Evolutionary conservation across 2,888 invertebrate genomes (phyloP), one percentile per base, ranked within the genome.

Genomic region (Cosmorhoe ocellata): DNA sequence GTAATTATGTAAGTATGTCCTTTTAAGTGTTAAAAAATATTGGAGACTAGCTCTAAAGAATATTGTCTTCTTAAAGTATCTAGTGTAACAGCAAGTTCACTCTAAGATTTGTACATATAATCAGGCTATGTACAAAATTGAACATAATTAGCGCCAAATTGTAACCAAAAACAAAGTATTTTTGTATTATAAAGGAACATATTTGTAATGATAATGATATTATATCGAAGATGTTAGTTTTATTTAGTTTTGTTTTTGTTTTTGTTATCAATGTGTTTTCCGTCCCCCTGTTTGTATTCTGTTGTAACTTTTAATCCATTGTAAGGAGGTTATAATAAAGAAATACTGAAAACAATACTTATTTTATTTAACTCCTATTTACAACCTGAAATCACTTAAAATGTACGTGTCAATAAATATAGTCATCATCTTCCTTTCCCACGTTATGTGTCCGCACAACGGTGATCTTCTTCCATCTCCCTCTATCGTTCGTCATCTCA

Each of bases 81-180:
- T 18, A 18, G 18, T 18, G 18, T 18, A 18, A 18, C 2, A 2
- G 4, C 2, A 18, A 2, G 18, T 18, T 18, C 18, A 18, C 2
- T 18, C 4, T 18, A 18, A 18, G 43, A 51, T 30, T 54, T 60
- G 61, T 58, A 51, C 26, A 54, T 60, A 47, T 34, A 14, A 42
- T 40, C 39, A 44, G 13, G 40, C 42, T 52, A 53, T 39, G 46
- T 63, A 63, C 63, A 42, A 64, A 58, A 61, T 64, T 62, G 51
- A 68, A 50, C 48, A 56, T 43, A 59, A 51, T 69, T 66, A 63
- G 64, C 70, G 73, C 80, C 80, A 81, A 81, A 80, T 69, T 74
- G 69, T 74, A 80, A 79, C 81, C 79, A 79, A 80, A 81, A 71
- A 74, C 46, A 51, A 64, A 71, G 52, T 78, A 78, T 79, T 79